A percentile compares a stretch with the other conserved stretches of the same genome.
Conservation (phyloP, 1,140 invertebrate genomes). For the Cardiocondyla obscurior region DNA sequence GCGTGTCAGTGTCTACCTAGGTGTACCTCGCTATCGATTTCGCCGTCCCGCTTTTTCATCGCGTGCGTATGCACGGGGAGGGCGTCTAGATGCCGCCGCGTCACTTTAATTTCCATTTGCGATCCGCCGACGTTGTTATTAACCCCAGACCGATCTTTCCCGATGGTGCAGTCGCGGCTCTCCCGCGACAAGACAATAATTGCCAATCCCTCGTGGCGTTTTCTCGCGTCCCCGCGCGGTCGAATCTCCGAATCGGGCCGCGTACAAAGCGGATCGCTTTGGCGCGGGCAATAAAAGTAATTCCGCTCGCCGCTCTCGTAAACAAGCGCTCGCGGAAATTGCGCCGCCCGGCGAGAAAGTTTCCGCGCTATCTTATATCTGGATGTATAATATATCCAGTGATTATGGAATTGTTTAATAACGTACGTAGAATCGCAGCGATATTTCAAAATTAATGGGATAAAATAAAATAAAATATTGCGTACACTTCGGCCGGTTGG, state of each 20-base stretch:
- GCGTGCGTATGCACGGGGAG: slow-evolving; percentile 45
- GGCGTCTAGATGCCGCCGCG: slow-evolving; percentile 13
- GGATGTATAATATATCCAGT: background rate
- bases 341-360: background rate
- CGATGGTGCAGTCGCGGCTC: background rate
- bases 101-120: slow-evolving; percentile 54
- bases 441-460: too few species aligned
- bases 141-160: slow-evolving; percentile 24
- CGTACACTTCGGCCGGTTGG: background rate
- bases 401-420: slow-evolving; percentile 1
- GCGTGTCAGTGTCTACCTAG: slow-evolving; percentile 65
- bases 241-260: background rate
- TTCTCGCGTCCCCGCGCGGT: background rate
- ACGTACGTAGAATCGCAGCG: too few species aligned
- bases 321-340: slow-evolving; percentile 5
- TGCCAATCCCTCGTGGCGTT: background rate
- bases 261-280: background rate
- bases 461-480: slow-evolving; percentile 1
- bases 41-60: slow-evolving; percentile 57
- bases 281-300: background rate
- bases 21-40: slow-evolving; percentile 66
- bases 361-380: background rate
- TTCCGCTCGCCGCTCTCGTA: background rate
- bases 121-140: slow-evolving; percentile 38
- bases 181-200: slow-evolving; percentile 32